Evolutionary conservation across 2,113 vertebrate genomes (phyloP).

Genomic region (Tachysurus vachellii): DNA sequence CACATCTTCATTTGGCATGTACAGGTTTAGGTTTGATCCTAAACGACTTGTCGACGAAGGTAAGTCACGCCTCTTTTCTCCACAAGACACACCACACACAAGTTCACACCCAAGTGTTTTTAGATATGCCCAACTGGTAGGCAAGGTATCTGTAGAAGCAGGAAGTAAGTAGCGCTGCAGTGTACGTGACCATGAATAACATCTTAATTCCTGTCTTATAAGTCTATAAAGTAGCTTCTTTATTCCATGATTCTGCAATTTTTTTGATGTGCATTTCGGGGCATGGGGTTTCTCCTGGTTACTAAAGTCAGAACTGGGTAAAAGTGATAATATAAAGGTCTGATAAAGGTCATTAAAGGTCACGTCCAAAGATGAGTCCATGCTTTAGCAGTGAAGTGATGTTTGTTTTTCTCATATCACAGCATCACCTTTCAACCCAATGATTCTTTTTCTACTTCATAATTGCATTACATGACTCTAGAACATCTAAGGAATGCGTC

Average conservation of each 20-base stretch:
- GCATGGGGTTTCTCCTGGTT: neutral
- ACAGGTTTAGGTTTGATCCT: neutral
- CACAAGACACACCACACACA: neutral
- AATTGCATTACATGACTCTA: constrained; percentile 10
- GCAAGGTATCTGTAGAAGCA: neutral
- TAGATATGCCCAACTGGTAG: neutral
- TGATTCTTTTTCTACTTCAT: neutral
- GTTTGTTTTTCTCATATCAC: neutral
- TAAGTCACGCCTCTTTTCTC: neutral
- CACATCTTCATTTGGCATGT: neutral
- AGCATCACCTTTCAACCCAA: neutral
- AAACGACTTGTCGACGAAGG: neutral
- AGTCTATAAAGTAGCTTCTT: neutral
- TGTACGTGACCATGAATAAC: neutral
- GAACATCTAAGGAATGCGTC: constrained; percentile 31
- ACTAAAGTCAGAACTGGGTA: neutral
- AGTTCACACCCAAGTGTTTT: neutral
- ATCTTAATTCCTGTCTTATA: neutral
- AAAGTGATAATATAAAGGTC: neutral
- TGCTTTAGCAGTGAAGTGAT: neutral
- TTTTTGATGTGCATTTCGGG: neutral
- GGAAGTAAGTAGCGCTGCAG: neutral
- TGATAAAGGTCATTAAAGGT: neutral
- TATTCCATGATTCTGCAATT: neutral
- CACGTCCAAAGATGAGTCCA: neutral